Conservation (phyloP, 2,797 vertebrate species). For the Heteromormyrus szaboi region DNA sequence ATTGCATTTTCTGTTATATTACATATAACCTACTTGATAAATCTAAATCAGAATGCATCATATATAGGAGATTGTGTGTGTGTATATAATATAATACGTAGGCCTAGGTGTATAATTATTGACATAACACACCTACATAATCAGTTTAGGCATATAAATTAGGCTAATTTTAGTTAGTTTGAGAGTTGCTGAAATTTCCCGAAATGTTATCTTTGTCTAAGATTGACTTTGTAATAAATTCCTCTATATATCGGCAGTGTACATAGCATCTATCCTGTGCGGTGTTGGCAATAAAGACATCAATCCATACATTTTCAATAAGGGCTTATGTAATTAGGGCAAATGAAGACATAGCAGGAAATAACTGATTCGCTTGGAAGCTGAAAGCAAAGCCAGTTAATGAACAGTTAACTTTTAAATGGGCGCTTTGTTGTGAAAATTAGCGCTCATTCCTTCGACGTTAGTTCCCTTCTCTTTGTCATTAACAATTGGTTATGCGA, state of each 20-base stretch:
- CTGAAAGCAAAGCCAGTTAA: background rate
- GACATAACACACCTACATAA: background rate
- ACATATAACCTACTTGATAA: background rate
- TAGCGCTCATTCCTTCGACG: conserved; percentile 42
- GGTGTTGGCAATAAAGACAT: background rate
- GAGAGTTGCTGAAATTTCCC: background rate
- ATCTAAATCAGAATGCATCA: background rate
- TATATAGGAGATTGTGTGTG: background rate
- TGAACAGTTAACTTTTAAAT: conserved; percentile 44
- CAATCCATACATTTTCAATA: background rate
- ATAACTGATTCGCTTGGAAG: background rate
- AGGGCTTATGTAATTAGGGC: background rate
- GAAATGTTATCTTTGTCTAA: background rate
- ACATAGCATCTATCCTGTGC: background rate
- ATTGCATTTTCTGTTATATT: background rate
- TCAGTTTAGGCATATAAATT: background rate
- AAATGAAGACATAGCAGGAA: background rate
- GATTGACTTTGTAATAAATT: background rate
- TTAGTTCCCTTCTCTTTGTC: conserved; percentile 44
- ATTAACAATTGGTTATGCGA: conserved; percentile 55
- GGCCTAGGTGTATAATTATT: background rate
- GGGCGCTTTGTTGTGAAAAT: conserved; percentile 58
- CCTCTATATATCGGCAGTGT: background rate
- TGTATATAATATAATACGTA: background rate
- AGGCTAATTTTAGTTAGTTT: background rate